A percentile compares a stretch with the other conserved stretches of the same genome.
These are phyloP conservation scores for Blera fallax DNA, from an alignment of 2,888 invertebrate species.

Conservation along the genomic window DNA sequence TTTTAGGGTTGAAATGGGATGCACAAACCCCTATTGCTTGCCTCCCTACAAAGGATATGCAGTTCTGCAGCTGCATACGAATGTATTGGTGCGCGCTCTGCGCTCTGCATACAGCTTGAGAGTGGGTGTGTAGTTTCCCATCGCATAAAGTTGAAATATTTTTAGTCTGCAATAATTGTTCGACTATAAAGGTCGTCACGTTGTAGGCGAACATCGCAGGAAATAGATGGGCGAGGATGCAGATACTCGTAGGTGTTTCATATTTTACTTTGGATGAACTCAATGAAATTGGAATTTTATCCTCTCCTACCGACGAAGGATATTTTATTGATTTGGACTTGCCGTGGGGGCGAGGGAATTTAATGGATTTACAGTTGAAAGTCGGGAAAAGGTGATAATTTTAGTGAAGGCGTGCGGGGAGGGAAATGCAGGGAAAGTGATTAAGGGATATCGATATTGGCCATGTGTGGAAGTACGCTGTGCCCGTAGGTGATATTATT, in stretches of 20 bases:
- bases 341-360: too few relatives aligned
- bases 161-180: not conserved
- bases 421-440: too few relatives aligned
- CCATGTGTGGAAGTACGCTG: too few relatives aligned
- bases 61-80: not conserved
- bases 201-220: not conserved
- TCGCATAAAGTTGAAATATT: not conserved
- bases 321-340: too few relatives aligned
- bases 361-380: too few relatives aligned
- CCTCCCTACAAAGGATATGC: not conserved
- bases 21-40: not conserved
- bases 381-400: too few relatives aligned
- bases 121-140: not conserved
- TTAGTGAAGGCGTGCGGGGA: too few relatives aligned
- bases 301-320: too few relatives aligned
- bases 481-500: too few relatives aligned
- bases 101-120: not conserved
- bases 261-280: not conserved
- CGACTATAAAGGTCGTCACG: not conserved
- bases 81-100: not conserved
- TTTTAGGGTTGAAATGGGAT: constrained; percentile 5
- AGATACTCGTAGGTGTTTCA: too few relatives aligned
- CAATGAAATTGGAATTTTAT: too few relatives aligned
- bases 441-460: too few relatives aligned
- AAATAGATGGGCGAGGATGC: not conserved